Evolutionary conservation across 2,113 vertebrate genomes (phyloP), one percentile per base, ranked within the genome.

Genomic region (Pomatorhinus ruficollis): DNA sequence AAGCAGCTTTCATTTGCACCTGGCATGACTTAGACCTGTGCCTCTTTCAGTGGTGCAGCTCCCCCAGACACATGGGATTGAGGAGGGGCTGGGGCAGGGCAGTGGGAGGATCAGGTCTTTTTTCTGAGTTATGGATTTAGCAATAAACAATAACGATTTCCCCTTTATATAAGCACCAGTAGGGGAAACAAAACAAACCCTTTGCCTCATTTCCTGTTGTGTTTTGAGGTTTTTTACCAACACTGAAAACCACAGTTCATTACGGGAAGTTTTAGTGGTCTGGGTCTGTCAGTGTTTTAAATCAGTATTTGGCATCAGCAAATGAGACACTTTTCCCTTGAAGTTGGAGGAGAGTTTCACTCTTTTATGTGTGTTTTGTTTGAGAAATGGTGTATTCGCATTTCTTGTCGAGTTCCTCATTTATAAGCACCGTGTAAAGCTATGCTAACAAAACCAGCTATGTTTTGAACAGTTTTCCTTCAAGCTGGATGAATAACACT

Each of bases 161-260:
- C 44, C 59, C 57, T 92, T 87, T 78, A 65, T 94, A 83, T 63
- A 75, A 87, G 91, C 57, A 92, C 68, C 49, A 83, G 72, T 37
- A 74, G 47, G 72, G 76, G 81, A 90, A 93, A 86, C 60, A 91
- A 94, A 94, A 94, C 87, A 94, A 92, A 93, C n/a, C 76, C 90
- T 81, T 88, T 93, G 86, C 94, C 91, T 94, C 95, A 92, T 95
- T 97, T 97, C 97, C 97, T 97, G 97, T 96, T 97, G 95, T 95
- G 96, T 97, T 97, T 97, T 97, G 96, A 96, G 96, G 97, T 97
- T 97, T 97, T 90, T 97, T 95, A 97, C 96, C 94, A 96, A 96
- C 82, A 91, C 87, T 86, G 92, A 97, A 96, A 92, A 94, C 95
- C 96, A 87, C 94, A 96, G 89, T 93, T 96, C 94, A 96, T 97